A percentile compares a stretch with the other conserved stretches of the same genome.
Conservation (phyloP, 2,888 invertebrate species). For the Pachydiplax longipennis region DNA sequence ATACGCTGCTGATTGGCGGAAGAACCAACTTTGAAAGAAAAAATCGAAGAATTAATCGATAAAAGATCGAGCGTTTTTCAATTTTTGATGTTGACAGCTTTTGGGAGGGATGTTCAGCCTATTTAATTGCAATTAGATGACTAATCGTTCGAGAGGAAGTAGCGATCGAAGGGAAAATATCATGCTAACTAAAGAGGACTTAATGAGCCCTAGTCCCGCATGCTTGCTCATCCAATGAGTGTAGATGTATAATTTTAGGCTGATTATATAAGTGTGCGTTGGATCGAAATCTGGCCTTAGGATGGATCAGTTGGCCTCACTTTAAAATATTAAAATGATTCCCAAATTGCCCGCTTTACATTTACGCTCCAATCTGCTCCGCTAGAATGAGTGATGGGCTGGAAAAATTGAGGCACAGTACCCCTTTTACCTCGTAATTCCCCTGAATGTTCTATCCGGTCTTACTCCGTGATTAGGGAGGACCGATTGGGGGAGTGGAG, state of each 20-base stretch:
- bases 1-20: no score
- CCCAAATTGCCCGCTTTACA: background rate
- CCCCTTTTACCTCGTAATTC: conserved; percentile 4
- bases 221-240: conserved; percentile 1
- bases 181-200: background rate
- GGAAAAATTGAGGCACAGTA: background rate
- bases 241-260: background rate
- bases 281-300: background rate
- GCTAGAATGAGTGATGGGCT: background rate
- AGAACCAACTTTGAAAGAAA: background rate
- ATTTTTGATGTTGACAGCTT: background rate
- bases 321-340: background rate
- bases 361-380: background rate
- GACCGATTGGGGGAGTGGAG: background rate
- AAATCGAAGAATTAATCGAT: background rate
- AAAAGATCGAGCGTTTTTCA: background rate
- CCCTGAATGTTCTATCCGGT: background rate
- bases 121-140: background rate
- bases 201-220: background rate
- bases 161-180: background rate
- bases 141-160: background rate
- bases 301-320: background rate
- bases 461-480: background rate
- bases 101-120: background rate
- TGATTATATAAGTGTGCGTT: background rate